phyloP scores from a whole-genome alignment of 64 coral and sea anemone genomes.

The Montipora efflorescens region DNA sequence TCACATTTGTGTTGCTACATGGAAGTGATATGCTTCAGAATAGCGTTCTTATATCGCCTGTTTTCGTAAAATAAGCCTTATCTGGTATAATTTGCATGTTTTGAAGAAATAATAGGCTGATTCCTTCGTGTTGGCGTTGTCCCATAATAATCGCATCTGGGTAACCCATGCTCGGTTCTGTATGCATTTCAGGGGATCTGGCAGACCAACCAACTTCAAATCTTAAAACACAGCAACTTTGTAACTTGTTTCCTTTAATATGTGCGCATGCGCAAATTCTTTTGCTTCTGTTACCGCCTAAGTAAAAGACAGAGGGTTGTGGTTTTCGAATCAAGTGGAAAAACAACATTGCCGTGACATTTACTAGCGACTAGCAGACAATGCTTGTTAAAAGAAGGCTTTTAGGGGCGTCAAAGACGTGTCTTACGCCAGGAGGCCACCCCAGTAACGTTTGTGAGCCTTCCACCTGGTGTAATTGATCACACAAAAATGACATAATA shows the following conservation, averaged over 20 bases:
- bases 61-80: constrained; percentile 36
- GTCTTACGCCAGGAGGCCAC: constrained; percentile 39
- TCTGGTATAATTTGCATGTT: constrained; percentile 35
- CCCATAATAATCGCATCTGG: not conserved
- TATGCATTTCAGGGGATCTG: not conserved
- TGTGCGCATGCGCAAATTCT: constrained; percentile 37
- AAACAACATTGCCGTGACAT: constrained; percentile 40
- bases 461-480: constrained; percentile 62
- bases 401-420: constrained; percentile 54
- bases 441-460: constrained; percentile 73
- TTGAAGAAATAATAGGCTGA: not conserved
- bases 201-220: not conserved
- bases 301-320: not conserved
- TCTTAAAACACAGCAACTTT: not conserved
- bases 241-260: not conserved
- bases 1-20: not conserved
- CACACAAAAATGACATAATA: constrained; percentile 67
- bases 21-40: not conserved
- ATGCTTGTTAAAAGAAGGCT: constrained; percentile 9
- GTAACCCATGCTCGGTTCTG: not conserved
- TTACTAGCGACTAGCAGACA: constrained; percentile 8
- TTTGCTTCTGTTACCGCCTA: not conserved
- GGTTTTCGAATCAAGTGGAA: constrained; percentile 1
- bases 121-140: not conserved
- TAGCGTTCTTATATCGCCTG: constrained; percentile 23